Conservation (phyloP, 2,113 vertebrate species). For the Leucopternis melanops region DNA sequence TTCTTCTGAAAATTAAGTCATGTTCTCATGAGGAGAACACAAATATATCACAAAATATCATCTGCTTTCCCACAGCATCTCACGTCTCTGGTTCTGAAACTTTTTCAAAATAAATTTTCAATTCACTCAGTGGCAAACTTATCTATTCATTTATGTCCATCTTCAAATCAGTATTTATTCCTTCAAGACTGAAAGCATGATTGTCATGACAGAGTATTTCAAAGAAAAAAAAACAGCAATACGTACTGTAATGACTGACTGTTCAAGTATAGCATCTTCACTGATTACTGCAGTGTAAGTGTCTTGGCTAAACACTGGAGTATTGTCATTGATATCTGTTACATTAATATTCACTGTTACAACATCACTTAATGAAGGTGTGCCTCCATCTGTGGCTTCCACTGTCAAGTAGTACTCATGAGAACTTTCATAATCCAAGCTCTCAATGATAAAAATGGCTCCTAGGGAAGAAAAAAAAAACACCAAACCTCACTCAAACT, state of each 20-base stretch:
- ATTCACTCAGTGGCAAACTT: not conserved
- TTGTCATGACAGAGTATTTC: not conserved
- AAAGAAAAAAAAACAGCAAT: not conserved
- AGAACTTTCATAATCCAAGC: slow-evolving; percentile 88
- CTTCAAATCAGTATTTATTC: not conserved
- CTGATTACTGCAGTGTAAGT: slow-evolving; percentile 87
- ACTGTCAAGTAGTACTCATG: slow-evolving; percentile 94
- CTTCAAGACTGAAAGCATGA: not conserved
- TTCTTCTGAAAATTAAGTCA: not conserved
- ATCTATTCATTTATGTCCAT: not conserved
- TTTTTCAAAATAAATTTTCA: not conserved
- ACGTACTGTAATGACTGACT: slow-evolving; percentile 81
- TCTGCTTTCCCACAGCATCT: not conserved
- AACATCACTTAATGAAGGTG: slow-evolving; percentile 87
- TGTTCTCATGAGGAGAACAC: not conserved
- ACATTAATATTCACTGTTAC: slow-evolving; percentile 92
- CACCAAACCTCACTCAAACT: not conserved
- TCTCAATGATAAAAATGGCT: slow-evolving; percentile 86
- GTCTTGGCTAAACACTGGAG: slow-evolving; percentile 86
- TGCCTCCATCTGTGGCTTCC: slow-evolving; percentile 91
- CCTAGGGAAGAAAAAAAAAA: slow-evolving; percentile 63
- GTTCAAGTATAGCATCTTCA: slow-evolving; percentile 86
- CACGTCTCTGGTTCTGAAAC: not conserved
- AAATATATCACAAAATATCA: not conserved
- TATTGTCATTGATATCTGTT: slow-evolving; percentile 94